These are phyloP conservation scores for Grammomys dolichurus DNA, from an alignment of 2,113 vertebrate genomes.

Conservation along the genomic window DNA sequence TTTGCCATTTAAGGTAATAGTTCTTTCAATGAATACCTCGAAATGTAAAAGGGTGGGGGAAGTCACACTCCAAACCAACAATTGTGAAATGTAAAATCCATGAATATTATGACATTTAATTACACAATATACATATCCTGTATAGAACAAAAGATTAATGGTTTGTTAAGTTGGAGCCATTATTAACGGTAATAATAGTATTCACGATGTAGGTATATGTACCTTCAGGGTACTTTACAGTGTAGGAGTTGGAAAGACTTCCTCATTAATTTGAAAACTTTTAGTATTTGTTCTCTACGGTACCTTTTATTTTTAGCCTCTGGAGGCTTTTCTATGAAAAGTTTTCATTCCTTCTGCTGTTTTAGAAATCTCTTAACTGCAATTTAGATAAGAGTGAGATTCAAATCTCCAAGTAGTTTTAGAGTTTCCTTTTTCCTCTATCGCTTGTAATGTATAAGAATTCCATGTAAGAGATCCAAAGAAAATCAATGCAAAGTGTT, in stretches of 20 bases:
- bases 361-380: conserved; percentile 51
- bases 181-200: conserved; percentile 52
- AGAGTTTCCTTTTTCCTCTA: conserved; percentile 65
- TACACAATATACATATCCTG: not conserved
- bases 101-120: conserved; percentile 48
- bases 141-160: conserved; percentile 34
- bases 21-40: conserved; percentile 49
- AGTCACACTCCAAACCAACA: not conserved
- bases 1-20: conserved; percentile 21
- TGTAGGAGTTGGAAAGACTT: not conserved
- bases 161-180: conserved; percentile 62
- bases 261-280: conserved; percentile 57
- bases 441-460: conserved; percentile 42
- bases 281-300: conserved; percentile 50
- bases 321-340: conserved; percentile 35
- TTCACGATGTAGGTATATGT: conserved; percentile 41
- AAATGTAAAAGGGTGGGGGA: not conserved
- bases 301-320: conserved; percentile 62
- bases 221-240: conserved; percentile 25
- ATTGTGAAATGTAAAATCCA: not conserved
- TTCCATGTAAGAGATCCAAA: conserved; percentile 38
- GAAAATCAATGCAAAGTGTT: conserved; percentile 33
- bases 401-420: conserved; percentile 64
- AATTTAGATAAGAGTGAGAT: conserved; percentile 61
- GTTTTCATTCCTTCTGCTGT: conserved; percentile 48